Evolutionary conservation across 2,113 vertebrate genomes (phyloP), one percentile per base, ranked within the genome.

Genomic region (Chamaetylas fuelleborni): DNA sequence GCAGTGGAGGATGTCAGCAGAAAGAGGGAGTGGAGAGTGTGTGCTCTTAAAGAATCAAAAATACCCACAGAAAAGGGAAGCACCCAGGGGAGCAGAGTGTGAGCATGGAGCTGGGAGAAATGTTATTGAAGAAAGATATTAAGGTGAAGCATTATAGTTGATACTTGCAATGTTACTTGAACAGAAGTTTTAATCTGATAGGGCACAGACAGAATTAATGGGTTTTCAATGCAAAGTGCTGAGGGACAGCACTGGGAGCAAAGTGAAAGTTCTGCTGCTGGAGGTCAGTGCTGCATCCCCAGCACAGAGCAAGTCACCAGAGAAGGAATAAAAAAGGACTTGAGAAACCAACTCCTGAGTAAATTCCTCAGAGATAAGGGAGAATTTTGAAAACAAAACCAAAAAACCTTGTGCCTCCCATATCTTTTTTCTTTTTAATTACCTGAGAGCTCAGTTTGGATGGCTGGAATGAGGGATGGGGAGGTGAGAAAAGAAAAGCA

Each of bases 101-200:
- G 45, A 40, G 48, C 17, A 47, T 31, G n/a, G n/a, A 94, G 81
- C 72, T 20, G 53, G 29, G 57, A 96, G 69, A 93, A 95, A 86
- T 66, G 26, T 81, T 91, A 71, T 56, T 61, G 73, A 94, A 95
- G 78, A 72, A 95, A 96, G 81, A 82, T 77, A 92, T 91, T 90
- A 86, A 88, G 61, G 64, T 4, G 8, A 77, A 95, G 69, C 25
- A n/a, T n/a, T n/a, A n/a, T n/a, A 34, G 73, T 67, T 89, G 53
- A 60, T 91, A 71, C 91, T 88, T 94, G 74, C 92, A 86, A 89
- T 56, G 34, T 82, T 95, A 51, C 87, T 87, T 93, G 76, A 96
- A 95, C 70, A 86, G 86, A 69, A 70, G 36, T 92, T 96, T 96
- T 78, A 71, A 80, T 90, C 88, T 88, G 92, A 77, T 72, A 88